Evolutionary conservation across 2,797 vertebrate species (phyloP), one percentile per base, ranked within the genome.

Genomic region (Chaenodraco wilsoni): DNA sequence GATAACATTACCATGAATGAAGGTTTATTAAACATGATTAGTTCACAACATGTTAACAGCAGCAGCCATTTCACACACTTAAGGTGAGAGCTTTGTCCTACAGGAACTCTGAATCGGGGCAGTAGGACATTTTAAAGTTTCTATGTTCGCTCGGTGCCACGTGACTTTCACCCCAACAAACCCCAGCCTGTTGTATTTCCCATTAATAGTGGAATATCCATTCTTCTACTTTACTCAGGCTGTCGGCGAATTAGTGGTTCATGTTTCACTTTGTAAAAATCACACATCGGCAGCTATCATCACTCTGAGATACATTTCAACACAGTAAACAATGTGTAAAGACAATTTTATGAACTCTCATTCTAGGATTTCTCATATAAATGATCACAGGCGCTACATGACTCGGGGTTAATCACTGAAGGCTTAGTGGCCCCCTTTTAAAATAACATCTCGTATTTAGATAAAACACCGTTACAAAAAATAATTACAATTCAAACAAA

Each of bases 261-360:
- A 48, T 1, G 12, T 56, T 63, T 72, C 50, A 71, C 73, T 62
- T 65, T 9, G 40, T 43, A 27, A 58, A 75, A 68, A 17, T 40
- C 48, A 65, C 14, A 62, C 17, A 2, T 71, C 27, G 9, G 64
- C 49, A 45, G 51, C 59, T 56, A 17, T 49, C 71, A 37, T 67
- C 65, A 44, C 54, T 63, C 56, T 23, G 62, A 16, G 49, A 56
- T 43, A 31, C 69, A 82, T 94, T 27, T 94, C 92, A 78, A 94
- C 95, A 96, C 9, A 68, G 17, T 23, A 80, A 37, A 56, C 56
- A 49, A 72, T 64, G 73, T 76, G 69, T 57, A 69, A 41, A 27
- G 2, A 84, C 72, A 75, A 63, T 65, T 62, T 66, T 23, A 23
- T 45, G 4, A 70, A 62, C 51, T 40, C 65, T 72, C n/a, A 14